Base-by-base conservation (phyloP, 2,797 vertebrate species). In the Leptodactylus fallax region DNA sequence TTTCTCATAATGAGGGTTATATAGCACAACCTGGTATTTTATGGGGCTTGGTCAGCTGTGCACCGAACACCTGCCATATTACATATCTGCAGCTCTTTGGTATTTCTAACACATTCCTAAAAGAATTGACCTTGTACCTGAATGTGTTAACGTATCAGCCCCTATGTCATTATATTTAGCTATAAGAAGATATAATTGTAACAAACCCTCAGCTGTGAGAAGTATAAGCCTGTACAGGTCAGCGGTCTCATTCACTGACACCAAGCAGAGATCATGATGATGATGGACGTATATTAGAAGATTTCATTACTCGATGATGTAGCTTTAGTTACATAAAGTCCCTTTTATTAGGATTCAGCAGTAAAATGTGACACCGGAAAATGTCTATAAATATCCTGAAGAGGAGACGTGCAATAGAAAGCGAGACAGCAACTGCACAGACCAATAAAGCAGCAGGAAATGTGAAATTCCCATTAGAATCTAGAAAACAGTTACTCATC, bases 41-140 rank as follows among this genome's bases (percentile, higher is more conserved):
- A 79, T 60, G 56, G 27, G 14, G 55, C 60, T 58, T 79, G 17
- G 77, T 58, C 77, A 60, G 53, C 77, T 79, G 77, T 58, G 2
- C 56, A 0, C 8, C 7, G 7, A 58, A 8, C 17, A 10, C 25
- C 23, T 36, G 53, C n/a, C 16, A 14, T 79, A 56, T 23, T 23
- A 23, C 47, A n/a, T 21, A 25, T 56, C 77, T 7, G 1, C 25
- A 27, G 19, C 10, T 58, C 55, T 36, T 58, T 79, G 13, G 23
- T 3, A 63, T n/a, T n/a, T 63, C 60, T n/a, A n/a, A n/a, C 60
- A 63, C 60, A 63, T 63, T 63, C n/a, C 2, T n/a, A 61, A n/a
- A n/a, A 21, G 19, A 12, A 55, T 12, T 55, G 53, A 55, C 56
- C 14, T 58, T 58, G 56, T 58, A 6, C 16, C n/a, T 12, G 4